A percentile compares a stretch with the other conserved stretches of the same genome.
Evolutionary conservation across 2,888 invertebrate genomes (phyloP).

Genomic region (Hetaerina titia): DNA sequence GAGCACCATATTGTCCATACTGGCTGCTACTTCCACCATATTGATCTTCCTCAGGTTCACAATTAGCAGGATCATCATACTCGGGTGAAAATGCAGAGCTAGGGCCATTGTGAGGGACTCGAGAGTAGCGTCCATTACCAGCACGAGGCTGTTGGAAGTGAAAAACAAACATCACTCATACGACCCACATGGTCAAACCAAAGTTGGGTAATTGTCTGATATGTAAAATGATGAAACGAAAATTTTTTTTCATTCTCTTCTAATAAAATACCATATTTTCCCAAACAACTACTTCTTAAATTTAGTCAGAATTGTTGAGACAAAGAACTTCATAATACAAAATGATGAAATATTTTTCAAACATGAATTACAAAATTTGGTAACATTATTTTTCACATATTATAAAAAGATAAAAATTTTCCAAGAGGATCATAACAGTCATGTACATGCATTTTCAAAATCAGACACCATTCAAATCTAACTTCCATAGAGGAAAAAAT

Average conservation of each 20-base stretch:
- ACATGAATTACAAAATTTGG: no score
- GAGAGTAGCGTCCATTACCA: conserved; percentile 83
- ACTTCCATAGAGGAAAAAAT: no score
- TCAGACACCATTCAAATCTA: no score
- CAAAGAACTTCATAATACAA: no score
- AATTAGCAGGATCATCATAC: conserved; percentile 96
- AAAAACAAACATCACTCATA: no score
- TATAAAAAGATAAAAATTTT: no score
- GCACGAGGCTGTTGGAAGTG: conserved; percentile 74
- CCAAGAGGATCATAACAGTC: no score
- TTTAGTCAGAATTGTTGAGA: not conserved
- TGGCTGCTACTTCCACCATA: conserved; percentile 86
- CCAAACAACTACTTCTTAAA: not conserved
- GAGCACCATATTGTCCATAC: conserved; percentile 89
- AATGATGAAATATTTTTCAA: no score
- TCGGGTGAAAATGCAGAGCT: conserved; percentile 84
- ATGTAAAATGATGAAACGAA: not conserved
- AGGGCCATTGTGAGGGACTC: conserved; percentile 86
- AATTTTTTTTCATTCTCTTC: not conserved
- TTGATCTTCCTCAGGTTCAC: conserved; percentile 94
- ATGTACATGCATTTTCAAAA: no score
- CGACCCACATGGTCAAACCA: not conserved
- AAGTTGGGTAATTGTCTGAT: no score
- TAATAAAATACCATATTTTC: not conserved
- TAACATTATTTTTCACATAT: no score